Evolutionary conservation across 2,113 vertebrate species (phyloP), one percentile per base, ranked within the genome.

Genomic region (Lepus timidus): DNA sequence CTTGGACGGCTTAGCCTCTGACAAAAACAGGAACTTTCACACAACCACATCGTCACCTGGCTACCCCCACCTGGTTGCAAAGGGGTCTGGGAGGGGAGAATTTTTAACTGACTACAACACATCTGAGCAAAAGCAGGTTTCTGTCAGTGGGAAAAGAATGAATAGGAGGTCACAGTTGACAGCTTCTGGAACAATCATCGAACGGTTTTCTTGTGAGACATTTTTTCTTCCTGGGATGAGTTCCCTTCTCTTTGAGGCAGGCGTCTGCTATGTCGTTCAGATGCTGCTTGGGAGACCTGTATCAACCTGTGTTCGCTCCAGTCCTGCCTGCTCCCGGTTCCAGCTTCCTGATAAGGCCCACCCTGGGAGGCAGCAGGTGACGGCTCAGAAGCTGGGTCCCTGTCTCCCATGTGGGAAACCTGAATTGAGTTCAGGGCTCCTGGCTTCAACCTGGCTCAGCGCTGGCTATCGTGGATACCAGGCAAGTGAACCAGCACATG

Each of bases 21-120:
- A 91, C 36, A 29, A 91, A 93, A 93, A 68, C 23, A 52, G 1
- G 33, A 74, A 61, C 22, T 67, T 93, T 52, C 84, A 82, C 64
- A 74, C 13, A 19, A 65, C 90, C 82, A 64, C 52, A 39, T 71
- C 27, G 10, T 87, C 70, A 55, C 25, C 27, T 52, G 39, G 20
- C 22, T 91, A 74, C 10, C 10, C 27, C 5, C 55, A 36, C 25
- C 5, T 65, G n/a, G 39, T 68, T 76, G 29, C 31, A 91, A 36
- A 64, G 49, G 61, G 95, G 39, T 74, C 73, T 70, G 67, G 33
- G 51, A 76, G 11, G 17, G 49, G 8, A 36, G 44, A 25, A 12
- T 70, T 70, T 78, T 36, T 13, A 36, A 75, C 36, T 71, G 20
- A 88, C 25, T 10, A 44, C 44, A 80, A 64, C 13, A 70, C 25